Evolutionary conservation across 2,113 vertebrate genomes (phyloP).

Genomic region (Malurus melanocephalus): DNA sequence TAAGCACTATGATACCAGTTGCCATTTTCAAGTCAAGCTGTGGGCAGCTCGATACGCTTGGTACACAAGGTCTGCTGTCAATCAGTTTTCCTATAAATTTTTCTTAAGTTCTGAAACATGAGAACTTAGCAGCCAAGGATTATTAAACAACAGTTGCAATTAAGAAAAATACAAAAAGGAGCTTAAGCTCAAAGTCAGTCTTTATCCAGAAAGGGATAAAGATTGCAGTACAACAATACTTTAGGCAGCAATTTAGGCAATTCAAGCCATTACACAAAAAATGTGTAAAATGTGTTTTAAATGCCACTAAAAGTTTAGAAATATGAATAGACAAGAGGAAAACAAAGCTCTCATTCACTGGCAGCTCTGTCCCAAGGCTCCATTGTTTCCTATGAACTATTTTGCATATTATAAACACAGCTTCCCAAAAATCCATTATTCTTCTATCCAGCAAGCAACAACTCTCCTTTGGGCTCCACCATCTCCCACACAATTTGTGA

Average conservation of each 20-base stretch:
- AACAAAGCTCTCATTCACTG: slow-evolving; percentile 64
- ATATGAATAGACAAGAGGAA: slow-evolving; percentile 45
- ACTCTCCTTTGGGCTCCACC: background rate
- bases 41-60: background rate
- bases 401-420: slow-evolving; percentile 45
- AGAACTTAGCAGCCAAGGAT: background rate
- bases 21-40: slow-evolving; percentile 10
- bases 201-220: slow-evolving; percentile 14
- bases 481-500: background rate
- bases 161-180: slow-evolving; percentile 29
- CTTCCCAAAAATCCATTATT: slow-evolving; percentile 49
- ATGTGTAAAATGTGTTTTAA: slow-evolving; percentile 35
- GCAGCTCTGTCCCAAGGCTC: slow-evolving; percentile 40
- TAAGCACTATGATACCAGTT: background rate
- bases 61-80: background rate
- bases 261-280: background rate
- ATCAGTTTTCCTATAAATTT: background rate
- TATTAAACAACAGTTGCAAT: background rate
- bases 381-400: slow-evolving; percentile 47
- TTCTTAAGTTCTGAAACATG: background rate
- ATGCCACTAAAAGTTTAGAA: slow-evolving; percentile 45
- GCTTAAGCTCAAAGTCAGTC: slow-evolving; percentile 26
- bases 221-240: background rate
- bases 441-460: background rate
- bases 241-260: background rate